Evolutionary conservation across 2,888 invertebrate species (phyloP).

Genomic region (Portevinia maculata): DNA sequence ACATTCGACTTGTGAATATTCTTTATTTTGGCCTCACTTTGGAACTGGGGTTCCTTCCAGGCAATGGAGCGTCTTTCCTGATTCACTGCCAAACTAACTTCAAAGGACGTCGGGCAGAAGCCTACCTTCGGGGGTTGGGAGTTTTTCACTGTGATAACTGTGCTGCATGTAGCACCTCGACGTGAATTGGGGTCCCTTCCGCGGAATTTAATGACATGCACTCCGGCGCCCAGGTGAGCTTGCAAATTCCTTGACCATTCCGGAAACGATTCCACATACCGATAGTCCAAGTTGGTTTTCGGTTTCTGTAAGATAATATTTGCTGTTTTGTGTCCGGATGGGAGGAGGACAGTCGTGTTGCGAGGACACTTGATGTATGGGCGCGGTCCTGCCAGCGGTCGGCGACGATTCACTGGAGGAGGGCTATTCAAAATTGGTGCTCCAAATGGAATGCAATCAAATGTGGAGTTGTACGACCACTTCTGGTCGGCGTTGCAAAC

Average conservation of each 20-base stretch:
- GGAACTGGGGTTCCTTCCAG: constrained; percentile 87
- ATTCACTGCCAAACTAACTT: constrained; percentile 84
- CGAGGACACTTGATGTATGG: constrained; percentile 87
- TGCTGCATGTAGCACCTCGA: constrained; percentile 85
- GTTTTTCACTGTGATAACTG: constrained; percentile 85
- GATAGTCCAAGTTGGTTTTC: constrained; percentile 87
- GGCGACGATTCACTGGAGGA: background rate
- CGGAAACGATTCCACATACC: constrained; percentile 85
- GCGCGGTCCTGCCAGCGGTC: constrained; percentile 78
- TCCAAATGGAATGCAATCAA: constrained; percentile 78
- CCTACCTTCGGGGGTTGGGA: constrained; percentile 84
- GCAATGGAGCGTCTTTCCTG: constrained; percentile 84
- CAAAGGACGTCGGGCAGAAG: constrained; percentile 86
- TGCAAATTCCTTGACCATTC: constrained; percentile 86
- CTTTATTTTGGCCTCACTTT: constrained; percentile 83
- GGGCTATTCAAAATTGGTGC: constrained; percentile 46
- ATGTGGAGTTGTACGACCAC: constrained; percentile 80
- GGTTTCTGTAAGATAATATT: constrained; percentile 84
- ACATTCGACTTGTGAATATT: constrained; percentile 86
- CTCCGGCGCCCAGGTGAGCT: constrained; percentile 85
- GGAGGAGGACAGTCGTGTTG: constrained; percentile 85
- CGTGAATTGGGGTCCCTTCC: constrained; percentile 85
- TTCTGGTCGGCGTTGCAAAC: constrained; percentile 79
- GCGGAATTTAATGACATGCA: constrained; percentile 85
- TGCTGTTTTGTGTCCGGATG: constrained; percentile 79